A percentile compares a stretch with the other conserved stretches of the same genome.
Conservation (phyloP, 2,797 vertebrate species). For the Phrynocephalus vlangalii region DNA sequence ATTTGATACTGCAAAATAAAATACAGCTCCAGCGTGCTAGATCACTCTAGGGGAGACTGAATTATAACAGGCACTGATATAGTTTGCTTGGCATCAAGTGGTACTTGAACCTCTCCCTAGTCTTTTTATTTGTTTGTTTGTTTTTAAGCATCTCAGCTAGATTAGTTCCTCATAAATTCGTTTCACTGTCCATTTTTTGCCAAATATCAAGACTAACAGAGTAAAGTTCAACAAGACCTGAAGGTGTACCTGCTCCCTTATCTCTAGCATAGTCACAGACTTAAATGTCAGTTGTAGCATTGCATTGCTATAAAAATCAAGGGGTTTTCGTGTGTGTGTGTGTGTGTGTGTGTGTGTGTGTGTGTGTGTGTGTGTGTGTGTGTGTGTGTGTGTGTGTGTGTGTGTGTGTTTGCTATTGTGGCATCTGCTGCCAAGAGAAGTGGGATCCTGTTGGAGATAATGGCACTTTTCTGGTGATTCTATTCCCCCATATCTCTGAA, state of each 20-base stretch:
- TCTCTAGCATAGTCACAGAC: background rate
- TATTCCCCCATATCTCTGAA: too few species aligned
- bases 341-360: too few species aligned
- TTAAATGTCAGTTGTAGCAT: background rate
- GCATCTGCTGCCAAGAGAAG: background rate
- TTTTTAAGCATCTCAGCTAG: constrained; percentile 26
- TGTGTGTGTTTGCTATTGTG: too few species aligned
- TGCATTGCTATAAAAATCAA: too few species aligned
- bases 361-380: too few species aligned
- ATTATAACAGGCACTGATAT: constrained; percentile 18
- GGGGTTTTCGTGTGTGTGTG: too few species aligned
- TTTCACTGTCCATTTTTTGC: background rate
- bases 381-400: too few species aligned
- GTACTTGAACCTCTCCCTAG: background rate
- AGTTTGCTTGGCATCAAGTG: background rate
- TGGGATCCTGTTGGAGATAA: background rate
- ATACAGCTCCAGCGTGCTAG: background rate
- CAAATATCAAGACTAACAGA: constrained; percentile 4
- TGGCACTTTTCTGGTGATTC: too few species aligned
- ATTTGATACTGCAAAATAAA: constrained; percentile 7
- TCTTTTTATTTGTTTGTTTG: background rate
- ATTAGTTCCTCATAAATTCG: constrained; percentile 26
- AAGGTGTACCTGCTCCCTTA: background rate
- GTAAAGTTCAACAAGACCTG: background rate
- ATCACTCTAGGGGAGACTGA: constrained; percentile 19